A percentile compares a stretch with the other conserved stretches of the same genome.
Evolutionary conservation across 2,797 vertebrate genomes (phyloP).

Genomic region (Diplodus sargus): DNA sequence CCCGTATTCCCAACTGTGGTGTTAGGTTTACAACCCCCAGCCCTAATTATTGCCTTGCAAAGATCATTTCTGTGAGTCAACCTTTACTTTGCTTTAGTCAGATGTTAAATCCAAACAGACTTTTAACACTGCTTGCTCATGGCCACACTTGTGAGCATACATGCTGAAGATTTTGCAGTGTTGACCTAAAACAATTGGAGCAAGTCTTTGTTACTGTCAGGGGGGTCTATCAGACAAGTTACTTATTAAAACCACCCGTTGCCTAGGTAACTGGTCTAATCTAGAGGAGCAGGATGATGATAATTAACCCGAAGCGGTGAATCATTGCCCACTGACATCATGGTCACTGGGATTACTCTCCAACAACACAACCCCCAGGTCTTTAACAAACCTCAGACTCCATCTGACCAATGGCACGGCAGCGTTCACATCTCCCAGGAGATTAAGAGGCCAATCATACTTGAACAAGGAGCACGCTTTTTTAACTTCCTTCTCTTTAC

Average conservation of each 20-base stretch:
- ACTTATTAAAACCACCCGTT: constrained; percentile 64
- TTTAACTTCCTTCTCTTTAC: constrained; percentile 50
- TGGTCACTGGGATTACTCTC: constrained; percentile 67
- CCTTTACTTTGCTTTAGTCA: background rate
- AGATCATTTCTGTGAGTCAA: background rate
- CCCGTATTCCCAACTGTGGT: background rate
- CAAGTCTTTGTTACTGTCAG: constrained; percentile 4
- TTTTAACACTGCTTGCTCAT: background rate
- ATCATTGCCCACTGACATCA: constrained; percentile 80
- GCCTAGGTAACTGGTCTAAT: constrained; percentile 63
- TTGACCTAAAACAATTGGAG: constrained; percentile 21
- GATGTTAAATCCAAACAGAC: background rate
- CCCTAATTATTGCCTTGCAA: background rate
- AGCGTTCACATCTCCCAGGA: constrained; percentile 65
- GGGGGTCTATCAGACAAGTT: constrained; percentile 50
- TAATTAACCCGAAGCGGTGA: constrained; percentile 80
- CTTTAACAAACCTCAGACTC: constrained; percentile 56
- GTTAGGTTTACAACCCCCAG: background rate
- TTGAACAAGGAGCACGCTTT: constrained; percentile 58
- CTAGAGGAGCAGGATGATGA: constrained; percentile 47
- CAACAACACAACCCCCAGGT: constrained; percentile 68
- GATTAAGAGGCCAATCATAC: constrained; percentile 56
- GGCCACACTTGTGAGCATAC: background rate
- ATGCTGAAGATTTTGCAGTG: constrained; percentile 4
- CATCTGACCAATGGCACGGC: constrained; percentile 43